Conservation (phyloP, 2,888 invertebrate genomes). For the Siphlonurus alternatus region DNA sequence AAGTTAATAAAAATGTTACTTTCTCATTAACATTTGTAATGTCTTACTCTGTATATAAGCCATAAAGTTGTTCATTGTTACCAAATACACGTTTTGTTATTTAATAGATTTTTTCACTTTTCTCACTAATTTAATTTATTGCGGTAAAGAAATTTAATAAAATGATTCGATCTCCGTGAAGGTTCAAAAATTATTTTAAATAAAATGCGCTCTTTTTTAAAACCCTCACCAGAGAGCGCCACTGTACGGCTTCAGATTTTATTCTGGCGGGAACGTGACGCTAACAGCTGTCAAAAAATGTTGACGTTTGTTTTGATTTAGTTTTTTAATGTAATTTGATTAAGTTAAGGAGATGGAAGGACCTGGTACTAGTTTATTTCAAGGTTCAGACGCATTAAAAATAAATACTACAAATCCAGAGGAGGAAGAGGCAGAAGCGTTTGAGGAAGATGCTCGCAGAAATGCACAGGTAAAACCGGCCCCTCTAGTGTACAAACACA, state of each 20-base stretch:
- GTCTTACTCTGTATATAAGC: not conserved
- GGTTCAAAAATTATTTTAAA: not conserved
- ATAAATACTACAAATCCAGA: slow-evolving; percentile 4
- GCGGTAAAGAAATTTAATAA: too few relatives aligned
- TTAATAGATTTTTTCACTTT: too few relatives aligned
- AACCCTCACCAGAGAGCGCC: not conserved
- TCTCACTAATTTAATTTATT: too few relatives aligned
- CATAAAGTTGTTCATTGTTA: not conserved
- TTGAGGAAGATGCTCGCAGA: slow-evolving; percentile 7
- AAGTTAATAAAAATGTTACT: not conserved
- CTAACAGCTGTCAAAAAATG: not conserved
- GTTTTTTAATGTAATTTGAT: not conserved
- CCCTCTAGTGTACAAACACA: too few relatives aligned
- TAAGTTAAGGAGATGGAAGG: slow-evolving; percentile 10
- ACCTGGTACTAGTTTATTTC: slow-evolving; percentile 9
- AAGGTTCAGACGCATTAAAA: slow-evolving; percentile 7
- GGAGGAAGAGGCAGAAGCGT: slow-evolving; percentile 9
- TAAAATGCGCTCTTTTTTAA: not conserved
- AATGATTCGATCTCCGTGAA: too few relatives aligned
- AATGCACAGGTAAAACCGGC: slow-evolving; percentile 9
- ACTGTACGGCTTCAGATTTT: not conserved
- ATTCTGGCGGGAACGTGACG: not conserved
- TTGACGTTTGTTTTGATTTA: too few relatives aligned
- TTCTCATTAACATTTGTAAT: not conserved
- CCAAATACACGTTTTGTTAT: not conserved